Evolutionary conservation across 1,140 invertebrate genomes (phyloP), one percentile per base, ranked within the genome.

Genomic region (Macrostomum lignano): DNA sequence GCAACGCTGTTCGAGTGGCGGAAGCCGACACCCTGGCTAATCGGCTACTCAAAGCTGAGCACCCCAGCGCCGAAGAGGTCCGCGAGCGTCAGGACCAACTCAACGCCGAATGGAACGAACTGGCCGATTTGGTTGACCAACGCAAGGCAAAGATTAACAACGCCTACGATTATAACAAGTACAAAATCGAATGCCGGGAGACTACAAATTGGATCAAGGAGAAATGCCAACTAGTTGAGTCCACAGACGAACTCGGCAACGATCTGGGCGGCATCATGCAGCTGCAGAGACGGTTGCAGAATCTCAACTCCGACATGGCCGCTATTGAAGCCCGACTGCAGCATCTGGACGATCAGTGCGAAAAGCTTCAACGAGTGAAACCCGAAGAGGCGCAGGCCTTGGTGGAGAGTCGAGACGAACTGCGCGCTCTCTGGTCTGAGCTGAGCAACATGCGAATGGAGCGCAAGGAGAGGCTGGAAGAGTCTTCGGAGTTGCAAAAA

Each of bases 141-240:
- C 93, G 93, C 62, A 70, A 78, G 44, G 81, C 84, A 37, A 76
- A 82, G 41, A 66, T 98, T 21, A 81, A 84, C 45, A 74, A 78
- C 0, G 79, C 84, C 7, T 84, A 94, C 61, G 81, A 82, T 14
- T 73, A 96, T 10, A 88, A 96, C 61, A 94, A 84, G 21, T 98
- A 93, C 76, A 81, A 94, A 49, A 94, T 96, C 60, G 91, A 98
- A 57, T 93, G 84, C 49, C 72, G 84, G 42, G 88, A 98, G 61
- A 94, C 86, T 1, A 75, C 88, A 48, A 49, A 79, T 1, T 98
- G 91, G 91, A 98, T 98, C 51, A 81, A 93, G 61, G 91, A 98
- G 50, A 98, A 98, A 65, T 86, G 86, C 44, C 68, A 86, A 43
- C 77, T 96, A 41, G 65, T 98, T 7, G 79, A 91, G 49, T 74